phyloP scores from a whole-genome alignment of 2,113 vertebrate genomes.

The Tenrec ecaudatus region DNA sequence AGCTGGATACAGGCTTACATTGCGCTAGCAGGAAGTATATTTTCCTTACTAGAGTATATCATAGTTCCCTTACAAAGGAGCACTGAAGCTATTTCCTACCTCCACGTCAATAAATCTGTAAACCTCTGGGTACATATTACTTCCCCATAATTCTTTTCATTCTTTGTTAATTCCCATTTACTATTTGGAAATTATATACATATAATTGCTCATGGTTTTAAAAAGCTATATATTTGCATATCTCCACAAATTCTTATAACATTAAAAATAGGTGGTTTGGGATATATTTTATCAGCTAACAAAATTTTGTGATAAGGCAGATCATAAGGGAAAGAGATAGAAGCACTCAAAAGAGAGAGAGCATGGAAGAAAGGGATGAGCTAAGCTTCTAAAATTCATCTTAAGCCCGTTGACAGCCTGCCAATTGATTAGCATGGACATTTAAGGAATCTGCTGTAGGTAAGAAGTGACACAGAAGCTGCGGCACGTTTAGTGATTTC shows the following conservation, averaged over 20 bases:
- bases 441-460: slow-evolving; percentile 7
- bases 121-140: slow-evolving; percentile 22
- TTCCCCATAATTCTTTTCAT: background rate
- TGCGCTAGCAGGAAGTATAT: background rate
- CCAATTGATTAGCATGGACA: slow-evolving; percentile 24
- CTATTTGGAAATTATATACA: background rate
- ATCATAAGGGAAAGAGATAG: background rate
- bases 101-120: background rate
- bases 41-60: background rate
- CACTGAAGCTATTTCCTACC: background rate
- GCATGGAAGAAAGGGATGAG: background rate
- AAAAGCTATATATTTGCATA: background rate
- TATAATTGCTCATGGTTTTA: background rate
- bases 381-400: slow-evolving; percentile 32
- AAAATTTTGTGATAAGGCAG: background rate
- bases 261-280: slow-evolving; percentile 7
- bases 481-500: background rate
- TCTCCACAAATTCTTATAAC: slow-evolving; percentile 6
- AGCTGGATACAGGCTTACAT: background rate
- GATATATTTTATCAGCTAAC: slow-evolving; percentile 40
- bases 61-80: background rate
- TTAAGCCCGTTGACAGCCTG: slow-evolving; percentile 9
- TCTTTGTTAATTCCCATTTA: background rate
- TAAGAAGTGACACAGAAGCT: background rate
- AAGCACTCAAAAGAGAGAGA: background rate